Base-by-base conservation (phyloP, 2,113 vertebrate genomes). In the Ceyx cyanopectus region DNA sequence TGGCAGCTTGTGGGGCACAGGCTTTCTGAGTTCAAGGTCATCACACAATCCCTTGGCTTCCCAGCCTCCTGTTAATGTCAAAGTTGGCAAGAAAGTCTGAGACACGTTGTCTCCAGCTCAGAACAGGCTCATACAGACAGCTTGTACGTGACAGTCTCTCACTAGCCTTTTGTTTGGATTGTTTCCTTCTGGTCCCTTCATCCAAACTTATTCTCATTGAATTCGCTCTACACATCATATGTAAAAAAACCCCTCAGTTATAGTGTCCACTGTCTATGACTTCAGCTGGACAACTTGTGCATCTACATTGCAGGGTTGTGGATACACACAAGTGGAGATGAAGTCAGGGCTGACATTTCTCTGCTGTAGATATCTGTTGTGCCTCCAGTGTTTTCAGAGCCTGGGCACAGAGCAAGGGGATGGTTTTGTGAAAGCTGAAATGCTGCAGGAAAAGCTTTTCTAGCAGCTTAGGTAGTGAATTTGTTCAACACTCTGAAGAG, bases 361-460 rank as follows among this genome's bases (percentile, higher is more conserved):
- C 41, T 68, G 45, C 54, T 32, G 3, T 7, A 32, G 27, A 30
- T 56, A 79, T 68, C n/a, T 1, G 0, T 22, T 45, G 16, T 27
- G 40, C 22, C 37, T 40, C 5, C 37, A 24, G 15, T 40, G 18
- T 37, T 62, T 46, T 43, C 30, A 72, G 32, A 85, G 27, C 32
- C 62, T 84, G 37, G 63, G 18, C 60, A 68, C 16, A 48, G 32
- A 62, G 45, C 29, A 83, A 76, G 57, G 13, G 24, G 13, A 40
- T 23, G 48, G 14, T 12, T 83, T 94, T 90, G 32, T 80, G 40
- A 83, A 83, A 79, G 72, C 53, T 45, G 61, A 80, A 81, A 76
- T 62, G 29, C 45, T 90, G 23, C 56, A 66, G 62, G 43, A 60
- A 89, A 57, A 73, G 41, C 30, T 87, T 68, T 83, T 65, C 63